A percentile compares a stretch with the other conserved stretches of the same genome.
Conservation (phyloP, 2,888 invertebrate genomes). For the Ochlodes sylvanus region DNA sequence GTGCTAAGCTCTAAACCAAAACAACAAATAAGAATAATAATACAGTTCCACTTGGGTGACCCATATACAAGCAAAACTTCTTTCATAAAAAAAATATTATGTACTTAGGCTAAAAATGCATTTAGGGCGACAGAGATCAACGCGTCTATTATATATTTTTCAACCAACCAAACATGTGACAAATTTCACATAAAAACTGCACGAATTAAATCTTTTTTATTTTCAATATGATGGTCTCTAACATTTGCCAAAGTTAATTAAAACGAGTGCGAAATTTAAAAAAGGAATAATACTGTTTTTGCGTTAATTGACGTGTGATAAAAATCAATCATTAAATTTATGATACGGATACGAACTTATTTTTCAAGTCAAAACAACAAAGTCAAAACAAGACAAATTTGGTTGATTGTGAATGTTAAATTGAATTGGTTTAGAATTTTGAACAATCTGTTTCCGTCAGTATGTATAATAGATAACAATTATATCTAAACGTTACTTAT, state of each 20-base stretch:
- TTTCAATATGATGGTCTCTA: not conserved
- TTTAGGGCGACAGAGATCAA: slow-evolving; percentile 30
- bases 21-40: no score
- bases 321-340: no score
- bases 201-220: not conserved
- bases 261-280: not conserved
- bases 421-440: not conserved
- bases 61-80: slow-evolving; percentile 4
- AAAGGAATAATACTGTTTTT: not conserved
- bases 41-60: not conserved
- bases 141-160: slow-evolving; percentile 11
- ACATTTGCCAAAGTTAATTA: not conserved
- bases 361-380: no score
- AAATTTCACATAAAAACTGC: not conserved
- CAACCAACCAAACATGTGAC: not conserved
- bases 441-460: not conserved
- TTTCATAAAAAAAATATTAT: slow-evolving; percentile 11
- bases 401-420: no score
- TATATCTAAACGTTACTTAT: slow-evolving; percentile 35
- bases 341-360: no score
- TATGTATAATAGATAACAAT: slow-evolving; percentile 8
- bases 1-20: no score
- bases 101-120: slow-evolving; percentile 23
- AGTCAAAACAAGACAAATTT: no score
- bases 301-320: no score